These are phyloP conservation scores for Brachyistius frenatus DNA, from an alignment of 2,113 vertebrate genomes.

Conservation along the genomic window DNA sequence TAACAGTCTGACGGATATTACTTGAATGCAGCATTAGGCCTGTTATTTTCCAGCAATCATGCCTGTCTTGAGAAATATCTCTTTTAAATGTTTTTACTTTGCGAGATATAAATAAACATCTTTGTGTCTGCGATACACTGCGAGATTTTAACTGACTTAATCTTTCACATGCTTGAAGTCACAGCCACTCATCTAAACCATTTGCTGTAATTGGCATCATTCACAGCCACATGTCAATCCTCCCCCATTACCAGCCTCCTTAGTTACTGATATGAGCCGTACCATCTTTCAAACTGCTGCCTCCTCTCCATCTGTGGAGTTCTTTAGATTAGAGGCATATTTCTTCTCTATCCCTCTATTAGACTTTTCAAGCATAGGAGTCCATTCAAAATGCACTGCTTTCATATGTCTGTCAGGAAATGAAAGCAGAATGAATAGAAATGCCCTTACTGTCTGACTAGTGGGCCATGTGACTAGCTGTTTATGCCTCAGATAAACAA, in stretches of 20 bases:
- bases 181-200: conserved; percentile 3
- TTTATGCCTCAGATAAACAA: conserved; percentile 56
- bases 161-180: neutral
- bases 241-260: conserved; percentile 5
- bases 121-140: neutral
- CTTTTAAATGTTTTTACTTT: too few species aligned
- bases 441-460: conserved; percentile 44
- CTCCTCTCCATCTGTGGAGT: conserved; percentile 23
- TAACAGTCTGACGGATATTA: too few species aligned
- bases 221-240: conserved; percentile 11
- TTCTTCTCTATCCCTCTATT: conserved; percentile 28
- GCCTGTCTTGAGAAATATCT: neutral
- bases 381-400: conserved; percentile 51
- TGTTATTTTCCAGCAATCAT: neutral
- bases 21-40: too few species aligned
- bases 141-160: conserved; percentile 3
- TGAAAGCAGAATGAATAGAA: conserved; percentile 58
- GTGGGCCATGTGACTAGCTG: conserved; percentile 63
- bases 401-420: conserved; percentile 65
- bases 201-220: conserved; percentile 3
- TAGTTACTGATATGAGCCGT: conserved; percentile 20
- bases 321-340: conserved; percentile 33
- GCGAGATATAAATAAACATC: too few species aligned
- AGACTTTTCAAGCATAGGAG: conserved; percentile 24
- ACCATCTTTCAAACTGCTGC: neutral